phyloP scores from a whole-genome alignment of 2,888 invertebrate species.

The Formica aserva region DNA sequence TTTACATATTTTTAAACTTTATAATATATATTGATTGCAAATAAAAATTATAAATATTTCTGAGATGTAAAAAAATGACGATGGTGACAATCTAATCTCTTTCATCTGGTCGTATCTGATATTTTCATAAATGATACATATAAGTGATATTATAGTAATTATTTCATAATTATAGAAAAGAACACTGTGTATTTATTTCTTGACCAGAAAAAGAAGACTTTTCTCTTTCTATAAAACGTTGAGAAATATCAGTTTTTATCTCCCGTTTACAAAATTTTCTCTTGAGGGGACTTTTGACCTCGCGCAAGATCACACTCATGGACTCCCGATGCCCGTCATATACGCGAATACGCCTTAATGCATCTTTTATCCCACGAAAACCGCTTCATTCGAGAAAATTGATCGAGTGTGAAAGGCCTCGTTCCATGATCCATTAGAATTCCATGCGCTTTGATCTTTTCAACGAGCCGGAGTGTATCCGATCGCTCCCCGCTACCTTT shows the following conservation, averaged over 20 bases:
- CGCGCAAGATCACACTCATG: slow-evolving; percentile 46
- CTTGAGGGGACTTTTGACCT: slow-evolving; percentile 55
- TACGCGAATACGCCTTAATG: slow-evolving; percentile 78
- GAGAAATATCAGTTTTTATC: slow-evolving; percentile 19
- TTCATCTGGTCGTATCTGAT: not conserved
- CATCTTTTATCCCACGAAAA: slow-evolving; percentile 83
- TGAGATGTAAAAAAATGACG: not conserved
- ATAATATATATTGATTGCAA: not conserved
- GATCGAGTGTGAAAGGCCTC: slow-evolving; percentile 81
- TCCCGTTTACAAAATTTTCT: slow-evolving; percentile 56
- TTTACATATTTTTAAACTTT: not conserved
- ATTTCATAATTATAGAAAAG: not conserved
- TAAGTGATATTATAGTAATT: not conserved
- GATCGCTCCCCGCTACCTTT: slow-evolving; percentile 51
- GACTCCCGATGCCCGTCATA: slow-evolving; percentile 66
- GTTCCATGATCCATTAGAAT: slow-evolving; percentile 75
- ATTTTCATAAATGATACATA: not conserved
- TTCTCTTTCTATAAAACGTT: not conserved
- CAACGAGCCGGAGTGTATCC: slow-evolving; percentile 72
- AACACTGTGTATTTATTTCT: not conserved
- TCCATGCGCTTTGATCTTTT: slow-evolving; percentile 75
- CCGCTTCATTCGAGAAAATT: slow-evolving; percentile 80
- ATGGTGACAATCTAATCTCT: not conserved
- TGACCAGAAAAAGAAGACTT: not conserved
- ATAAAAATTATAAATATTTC: not conserved